Evolutionary conservation across 2,797 vertebrate genomes (phyloP).

Genomic region (Huso huso): DNA sequence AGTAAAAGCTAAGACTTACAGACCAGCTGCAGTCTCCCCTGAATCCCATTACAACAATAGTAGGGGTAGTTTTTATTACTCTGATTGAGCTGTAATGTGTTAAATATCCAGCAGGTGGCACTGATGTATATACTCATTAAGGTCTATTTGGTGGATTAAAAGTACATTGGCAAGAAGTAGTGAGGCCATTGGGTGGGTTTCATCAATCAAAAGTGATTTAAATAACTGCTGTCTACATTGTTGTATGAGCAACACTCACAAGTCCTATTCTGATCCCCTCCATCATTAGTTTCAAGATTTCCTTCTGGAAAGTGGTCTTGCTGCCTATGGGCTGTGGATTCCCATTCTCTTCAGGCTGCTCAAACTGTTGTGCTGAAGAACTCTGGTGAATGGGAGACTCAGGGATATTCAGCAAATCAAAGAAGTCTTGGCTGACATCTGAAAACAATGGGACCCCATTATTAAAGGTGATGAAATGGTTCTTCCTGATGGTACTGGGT

Average conservation of each 20-base stretch:
- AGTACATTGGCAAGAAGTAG: too few relatives aligned
- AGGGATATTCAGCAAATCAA: slow-evolving; percentile 75
- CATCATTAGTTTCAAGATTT: slow-evolving; percentile 79
- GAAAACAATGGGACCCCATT: slow-evolving; percentile 17
- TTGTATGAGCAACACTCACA: slow-evolving; percentile 57
- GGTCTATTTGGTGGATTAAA: too few relatives aligned
- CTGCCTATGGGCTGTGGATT: slow-evolving; percentile 52
- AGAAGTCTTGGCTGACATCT: slow-evolving; percentile 76
- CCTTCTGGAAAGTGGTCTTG: slow-evolving; percentile 82
- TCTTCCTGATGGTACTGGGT: neutral
- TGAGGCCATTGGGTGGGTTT: too few relatives aligned
- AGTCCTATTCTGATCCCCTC: slow-evolving; percentile 79
- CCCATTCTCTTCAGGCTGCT: slow-evolving; percentile 63
- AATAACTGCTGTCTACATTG: too few relatives aligned
- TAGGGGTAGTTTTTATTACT: too few relatives aligned
- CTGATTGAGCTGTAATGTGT: too few relatives aligned
- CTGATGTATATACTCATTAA: too few relatives aligned
- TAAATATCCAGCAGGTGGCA: too few relatives aligned
- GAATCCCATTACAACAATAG: too few relatives aligned
- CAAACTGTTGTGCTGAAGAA: slow-evolving; percentile 51
- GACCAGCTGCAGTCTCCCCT: too few relatives aligned
- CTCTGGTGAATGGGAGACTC: slow-evolving; percentile 67
- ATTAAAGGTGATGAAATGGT: neutral
- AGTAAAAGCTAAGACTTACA: too few relatives aligned
- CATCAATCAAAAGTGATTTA: too few relatives aligned